Evolutionary conservation across 2,113 vertebrate species (phyloP).

Genomic region (Odontesthes bonariensis): DNA sequence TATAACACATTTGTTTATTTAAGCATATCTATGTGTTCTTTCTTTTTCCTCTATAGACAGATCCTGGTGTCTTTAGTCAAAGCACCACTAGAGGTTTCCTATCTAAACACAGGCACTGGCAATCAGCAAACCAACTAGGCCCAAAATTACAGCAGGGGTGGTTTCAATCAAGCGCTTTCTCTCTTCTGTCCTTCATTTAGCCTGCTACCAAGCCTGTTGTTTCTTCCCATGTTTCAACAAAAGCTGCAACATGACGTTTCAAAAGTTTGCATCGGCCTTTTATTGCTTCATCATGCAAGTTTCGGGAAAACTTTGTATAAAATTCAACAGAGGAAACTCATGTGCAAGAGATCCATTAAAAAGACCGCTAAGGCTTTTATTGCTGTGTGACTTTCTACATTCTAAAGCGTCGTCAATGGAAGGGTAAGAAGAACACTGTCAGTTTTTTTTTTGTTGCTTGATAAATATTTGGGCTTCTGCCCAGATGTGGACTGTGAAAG

Average conservation of each 20-base stretch:
- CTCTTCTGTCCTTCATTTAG: constrained; percentile 45
- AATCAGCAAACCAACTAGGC: constrained; percentile 79
- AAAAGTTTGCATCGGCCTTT: constrained; percentile 42
- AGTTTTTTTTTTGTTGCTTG: constrained; percentile 9
- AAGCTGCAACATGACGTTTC: constrained; percentile 46
- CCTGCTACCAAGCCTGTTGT: constrained; percentile 56
- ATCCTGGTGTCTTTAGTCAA: constrained; percentile 75
- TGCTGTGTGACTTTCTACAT: neutral
- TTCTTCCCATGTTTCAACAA: constrained; percentile 52
- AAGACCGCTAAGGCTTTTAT: neutral
- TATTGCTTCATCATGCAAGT: constrained; percentile 24
- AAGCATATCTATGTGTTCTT: constrained; percentile 24
- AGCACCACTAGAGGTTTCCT: constrained; percentile 77
- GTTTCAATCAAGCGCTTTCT: constrained; percentile 71
- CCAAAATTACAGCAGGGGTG: constrained; percentile 72
- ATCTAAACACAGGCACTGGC: constrained; percentile 79
- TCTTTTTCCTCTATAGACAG: constrained; percentile 38
- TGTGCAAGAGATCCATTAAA: neutral
- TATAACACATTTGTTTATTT: constrained; percentile 10
- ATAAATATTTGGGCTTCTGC: constrained; percentile 57
- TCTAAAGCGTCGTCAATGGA: neutral
- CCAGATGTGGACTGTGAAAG: constrained; percentile 45
- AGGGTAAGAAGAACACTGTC: neutral
- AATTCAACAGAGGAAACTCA: neutral
- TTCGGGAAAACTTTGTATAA: constrained; percentile 11